phyloP scores from a whole-genome alignment of 2,888 invertebrate genomes.

The Agriotes lineatus region DNA sequence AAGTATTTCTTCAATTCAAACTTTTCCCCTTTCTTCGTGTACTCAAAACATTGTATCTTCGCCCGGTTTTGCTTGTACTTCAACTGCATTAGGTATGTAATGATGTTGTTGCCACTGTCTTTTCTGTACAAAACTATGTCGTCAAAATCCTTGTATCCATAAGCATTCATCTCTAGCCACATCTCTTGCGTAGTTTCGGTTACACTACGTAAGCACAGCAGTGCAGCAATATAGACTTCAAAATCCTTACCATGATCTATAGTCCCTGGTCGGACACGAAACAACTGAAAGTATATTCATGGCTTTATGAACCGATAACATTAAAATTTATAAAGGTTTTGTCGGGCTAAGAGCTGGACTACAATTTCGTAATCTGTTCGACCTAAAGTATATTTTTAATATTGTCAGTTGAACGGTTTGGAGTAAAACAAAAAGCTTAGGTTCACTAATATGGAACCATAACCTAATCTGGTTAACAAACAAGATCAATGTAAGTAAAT shows the following conservation, averaged over 20 bases:
- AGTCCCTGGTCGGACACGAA: background rate
- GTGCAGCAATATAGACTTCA: background rate
- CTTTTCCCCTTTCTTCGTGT: background rate
- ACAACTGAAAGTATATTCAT: background rate
- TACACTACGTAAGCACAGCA: background rate
- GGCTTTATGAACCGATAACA: too few species aligned
- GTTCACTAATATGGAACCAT: too few species aligned
- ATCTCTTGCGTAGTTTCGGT: background rate
- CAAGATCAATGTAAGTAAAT: too few species aligned
- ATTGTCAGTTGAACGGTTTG: too few species aligned
- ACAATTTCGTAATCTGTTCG: too few species aligned
- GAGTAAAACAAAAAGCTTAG: too few species aligned
- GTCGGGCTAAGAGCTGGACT: too few species aligned
- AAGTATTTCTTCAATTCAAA: constrained; percentile 10
- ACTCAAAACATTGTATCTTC: background rate
- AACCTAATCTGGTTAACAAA: too few species aligned
- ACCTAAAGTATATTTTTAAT: too few species aligned
- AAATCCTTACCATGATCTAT: constrained; percentile 7
- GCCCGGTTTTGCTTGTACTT: background rate
- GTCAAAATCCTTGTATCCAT: too few species aligned
- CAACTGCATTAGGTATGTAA: constrained; percentile 8
- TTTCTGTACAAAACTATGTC: constrained; percentile 16
- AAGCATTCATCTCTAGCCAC: constrained; percentile 10
- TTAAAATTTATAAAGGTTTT: too few species aligned
- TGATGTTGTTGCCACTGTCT: background rate